phyloP scores from a whole-genome alignment of 2,113 vertebrate species.

The Actinemys pallida region DNA sequence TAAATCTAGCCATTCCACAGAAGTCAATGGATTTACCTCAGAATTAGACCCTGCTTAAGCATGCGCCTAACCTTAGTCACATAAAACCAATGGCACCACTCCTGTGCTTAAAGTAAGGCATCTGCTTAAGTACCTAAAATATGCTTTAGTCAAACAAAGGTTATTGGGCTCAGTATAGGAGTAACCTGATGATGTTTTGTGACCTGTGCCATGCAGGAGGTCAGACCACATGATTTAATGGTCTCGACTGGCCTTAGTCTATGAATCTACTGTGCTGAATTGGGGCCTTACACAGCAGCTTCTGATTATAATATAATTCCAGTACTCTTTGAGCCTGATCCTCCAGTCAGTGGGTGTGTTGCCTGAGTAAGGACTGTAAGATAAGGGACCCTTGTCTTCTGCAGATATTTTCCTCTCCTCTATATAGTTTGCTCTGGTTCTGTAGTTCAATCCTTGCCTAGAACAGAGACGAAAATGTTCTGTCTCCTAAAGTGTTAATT shows the following conservation, averaged over 20 bases:
- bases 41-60: fast-evolving
- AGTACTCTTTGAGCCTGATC: fast-evolving
- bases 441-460: fast-evolving
- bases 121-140: fast-evolving
- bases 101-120: not conserved
- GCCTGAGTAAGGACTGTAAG: constrained; percentile 2
- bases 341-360: fast-evolving
- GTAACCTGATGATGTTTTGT: not conserved
- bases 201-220: not conserved
- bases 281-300: not conserved
- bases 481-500: not conserved
- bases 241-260: not conserved
- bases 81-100: not conserved
- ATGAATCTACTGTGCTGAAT: not conserved
- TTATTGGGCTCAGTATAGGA: fast-evolving
- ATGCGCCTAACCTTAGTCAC: not conserved
- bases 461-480: not conserved
- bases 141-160: not conserved
- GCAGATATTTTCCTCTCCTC: constrained; percentile 20
- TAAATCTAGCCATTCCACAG: not conserved
- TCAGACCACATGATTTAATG: not conserved
- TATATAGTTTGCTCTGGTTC: constrained; percentile 30
- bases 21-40: fast-evolving
- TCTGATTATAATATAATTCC: not conserved
- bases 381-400: constrained; percentile 46